phyloP scores from a whole-genome alignment of 1,140 invertebrate species.

The Drosophila nigrodunni region DNA sequence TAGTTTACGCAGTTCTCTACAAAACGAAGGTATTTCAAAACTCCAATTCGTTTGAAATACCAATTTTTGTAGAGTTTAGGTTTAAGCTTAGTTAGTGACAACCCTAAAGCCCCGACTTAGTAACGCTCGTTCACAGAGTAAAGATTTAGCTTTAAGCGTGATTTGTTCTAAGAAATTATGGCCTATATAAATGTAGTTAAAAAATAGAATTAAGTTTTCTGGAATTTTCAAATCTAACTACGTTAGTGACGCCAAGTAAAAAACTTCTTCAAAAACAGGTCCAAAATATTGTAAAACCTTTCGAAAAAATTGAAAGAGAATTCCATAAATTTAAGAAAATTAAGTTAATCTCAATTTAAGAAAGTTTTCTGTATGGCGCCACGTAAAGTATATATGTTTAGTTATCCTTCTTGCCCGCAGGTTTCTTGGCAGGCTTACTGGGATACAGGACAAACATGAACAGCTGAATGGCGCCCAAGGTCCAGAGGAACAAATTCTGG shows the following conservation, averaged over 20 bases:
- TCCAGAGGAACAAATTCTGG: conserved; percentile 89
- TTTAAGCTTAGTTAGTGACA: conserved; percentile 33
- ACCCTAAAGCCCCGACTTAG: neutral
- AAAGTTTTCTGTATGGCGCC: conserved; percentile 35
- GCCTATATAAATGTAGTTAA: conserved; percentile 14
- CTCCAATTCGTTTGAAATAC: conserved; percentile 19
- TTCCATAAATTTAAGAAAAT: neutral
- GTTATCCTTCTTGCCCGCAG: conserved; percentile 74
- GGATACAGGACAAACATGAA: conserved; percentile 89
- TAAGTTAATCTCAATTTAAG: neutral
- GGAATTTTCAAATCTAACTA: conserved; percentile 23
- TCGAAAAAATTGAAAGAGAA: neutral
- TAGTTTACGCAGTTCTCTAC: conserved; percentile 40
- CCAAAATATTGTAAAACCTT: neutral
- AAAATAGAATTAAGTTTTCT: conserved; percentile 23
- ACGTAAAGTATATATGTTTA: conserved; percentile 38
- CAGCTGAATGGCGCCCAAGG: conserved; percentile 87
- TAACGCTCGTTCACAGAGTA: neutral
- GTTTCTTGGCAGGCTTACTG: conserved; percentile 82
- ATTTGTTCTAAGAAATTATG: conserved; percentile 26
- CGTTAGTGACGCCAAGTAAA: conserved; percentile 5
- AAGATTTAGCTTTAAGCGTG: conserved; percentile 20
- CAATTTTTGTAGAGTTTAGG: conserved; percentile 16
- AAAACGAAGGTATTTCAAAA: conserved; percentile 8
- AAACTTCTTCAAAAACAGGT: neutral